phyloP scores from a whole-genome alignment of 2,113 vertebrate species.

The Ceyx margarethae region DNA sequence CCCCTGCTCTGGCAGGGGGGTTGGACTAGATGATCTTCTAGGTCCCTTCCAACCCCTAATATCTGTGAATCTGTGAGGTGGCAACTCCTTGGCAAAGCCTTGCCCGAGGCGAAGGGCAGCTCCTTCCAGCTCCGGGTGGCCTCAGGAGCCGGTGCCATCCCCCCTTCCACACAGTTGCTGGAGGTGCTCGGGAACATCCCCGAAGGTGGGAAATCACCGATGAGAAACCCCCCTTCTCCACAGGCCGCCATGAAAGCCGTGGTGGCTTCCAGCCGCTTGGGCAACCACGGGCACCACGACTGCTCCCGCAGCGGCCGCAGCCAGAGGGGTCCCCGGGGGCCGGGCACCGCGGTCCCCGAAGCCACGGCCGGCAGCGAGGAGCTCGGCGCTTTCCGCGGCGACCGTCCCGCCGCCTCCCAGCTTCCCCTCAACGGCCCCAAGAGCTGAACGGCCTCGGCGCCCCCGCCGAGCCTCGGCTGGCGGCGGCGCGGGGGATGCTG shows the following conservation, averaged over 20 bases:
- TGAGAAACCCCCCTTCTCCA: too few relatives aligned
- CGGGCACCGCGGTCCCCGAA: accelerated
- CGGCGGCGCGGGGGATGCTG: background rate
- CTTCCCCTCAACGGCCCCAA: background rate
- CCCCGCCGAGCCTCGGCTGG: accelerated
- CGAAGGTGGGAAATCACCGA: background rate
- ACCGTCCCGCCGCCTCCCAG: accelerated
- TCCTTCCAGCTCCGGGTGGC: background rate
- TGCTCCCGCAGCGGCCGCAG: slow-evolving; percentile 73
- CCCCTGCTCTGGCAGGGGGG: too few relatives aligned
- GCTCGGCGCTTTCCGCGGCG: background rate
- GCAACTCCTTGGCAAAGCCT: background rate
- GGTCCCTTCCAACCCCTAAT: too few relatives aligned
- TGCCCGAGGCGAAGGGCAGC: background rate
- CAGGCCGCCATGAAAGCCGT: slow-evolving; percentile 90
- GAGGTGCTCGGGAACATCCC: accelerated
- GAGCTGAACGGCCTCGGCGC: background rate
- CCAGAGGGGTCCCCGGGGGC: background rate
- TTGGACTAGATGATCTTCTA: too few relatives aligned
- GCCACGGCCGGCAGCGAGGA: background rate
- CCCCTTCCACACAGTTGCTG: background rate
- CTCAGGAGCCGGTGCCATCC: accelerated
- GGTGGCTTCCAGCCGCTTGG: slow-evolving; percentile 83
- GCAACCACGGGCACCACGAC: slow-evolving; percentile 73
- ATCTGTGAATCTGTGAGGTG: background rate